phyloP scores from a whole-genome alignment of 2,113 vertebrate species.

The Microcebus murinus region DNA sequence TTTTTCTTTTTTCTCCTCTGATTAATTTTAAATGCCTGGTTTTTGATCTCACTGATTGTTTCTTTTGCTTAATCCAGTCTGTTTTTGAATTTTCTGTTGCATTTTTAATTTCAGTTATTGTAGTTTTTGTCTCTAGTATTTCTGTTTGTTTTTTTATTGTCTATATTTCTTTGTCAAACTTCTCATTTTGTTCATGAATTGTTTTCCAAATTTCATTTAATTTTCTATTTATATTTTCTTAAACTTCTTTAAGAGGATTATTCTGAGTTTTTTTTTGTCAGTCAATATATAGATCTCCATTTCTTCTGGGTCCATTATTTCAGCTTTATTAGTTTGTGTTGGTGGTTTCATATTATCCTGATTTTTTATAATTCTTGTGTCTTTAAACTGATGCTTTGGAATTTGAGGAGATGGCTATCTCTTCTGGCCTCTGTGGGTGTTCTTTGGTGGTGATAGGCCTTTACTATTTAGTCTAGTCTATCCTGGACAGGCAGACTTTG shows the following conservation, averaged over 20 bases:
- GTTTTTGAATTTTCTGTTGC: background rate
- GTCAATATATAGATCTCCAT: too few species aligned
- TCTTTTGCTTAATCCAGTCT: background rate
- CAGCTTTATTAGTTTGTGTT: too few species aligned
- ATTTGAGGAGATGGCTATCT: too few species aligned
- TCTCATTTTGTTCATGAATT: background rate
- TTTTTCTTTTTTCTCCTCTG: background rate
- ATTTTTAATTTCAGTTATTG: background rate
- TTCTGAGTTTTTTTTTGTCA: too few species aligned
- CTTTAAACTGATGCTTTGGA: too few species aligned
- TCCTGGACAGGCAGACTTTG: background rate
- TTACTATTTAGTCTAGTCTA: background rate
- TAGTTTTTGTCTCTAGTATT: background rate
- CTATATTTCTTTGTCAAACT: background rate
- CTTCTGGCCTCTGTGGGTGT: too few species aligned
- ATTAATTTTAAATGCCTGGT: background rate
- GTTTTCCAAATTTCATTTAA: background rate
- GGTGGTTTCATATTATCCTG: too few species aligned
- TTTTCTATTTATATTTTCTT: background rate
- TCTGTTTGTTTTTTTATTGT: background rate
- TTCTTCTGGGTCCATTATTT: too few species aligned
- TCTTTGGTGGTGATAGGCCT: too few species aligned
- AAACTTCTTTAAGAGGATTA: background rate
- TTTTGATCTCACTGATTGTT: background rate
- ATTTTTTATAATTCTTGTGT: too few species aligned